phyloP scores from a whole-genome alignment of 2,797 vertebrate genomes.

The Poecilia velifera region DNA sequence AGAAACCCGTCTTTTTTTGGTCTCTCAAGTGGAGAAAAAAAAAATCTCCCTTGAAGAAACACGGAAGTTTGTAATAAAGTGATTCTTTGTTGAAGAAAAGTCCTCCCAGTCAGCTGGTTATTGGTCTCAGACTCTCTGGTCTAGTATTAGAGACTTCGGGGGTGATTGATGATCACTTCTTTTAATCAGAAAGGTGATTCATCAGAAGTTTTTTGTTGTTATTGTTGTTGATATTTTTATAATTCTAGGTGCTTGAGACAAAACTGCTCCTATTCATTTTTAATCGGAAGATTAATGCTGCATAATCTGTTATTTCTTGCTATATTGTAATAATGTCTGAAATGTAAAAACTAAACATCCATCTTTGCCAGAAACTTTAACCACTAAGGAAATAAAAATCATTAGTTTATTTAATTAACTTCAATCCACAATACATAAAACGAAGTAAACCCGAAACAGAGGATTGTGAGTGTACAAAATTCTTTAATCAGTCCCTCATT shows the following conservation, averaged over 20 bases:
- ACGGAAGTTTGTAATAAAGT: constrained; percentile 61
- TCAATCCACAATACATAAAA: not conserved
- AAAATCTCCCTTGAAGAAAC: constrained; percentile 38
- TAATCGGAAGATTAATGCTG: constrained; percentile 49
- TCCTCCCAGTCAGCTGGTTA: constrained; percentile 42
- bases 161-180: constrained; percentile 66
- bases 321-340: constrained; percentile 38
- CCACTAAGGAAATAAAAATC: not conserved
- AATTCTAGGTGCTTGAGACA: constrained; percentile 48
- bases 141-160: constrained; percentile 5
- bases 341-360: constrained; percentile 1
- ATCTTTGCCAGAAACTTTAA: constrained; percentile 2
- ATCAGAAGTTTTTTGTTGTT: constrained; percentile 31
- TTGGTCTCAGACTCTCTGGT: constrained; percentile 44
- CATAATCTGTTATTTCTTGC: not conserved
- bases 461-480: not conserved
- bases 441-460: not conserved
- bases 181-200: constrained; percentile 69
- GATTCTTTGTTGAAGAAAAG: constrained; percentile 47
- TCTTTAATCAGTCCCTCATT: not conserved
- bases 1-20: constrained; percentile 29
- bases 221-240: constrained; percentile 11
- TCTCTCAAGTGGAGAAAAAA: constrained; percentile 39
- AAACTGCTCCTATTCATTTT: constrained; percentile 34
- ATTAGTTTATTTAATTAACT: not conserved